Base-by-base conservation (phyloP, 2,113 vertebrate genomes). In the Eonycteris spelaea region DNA sequence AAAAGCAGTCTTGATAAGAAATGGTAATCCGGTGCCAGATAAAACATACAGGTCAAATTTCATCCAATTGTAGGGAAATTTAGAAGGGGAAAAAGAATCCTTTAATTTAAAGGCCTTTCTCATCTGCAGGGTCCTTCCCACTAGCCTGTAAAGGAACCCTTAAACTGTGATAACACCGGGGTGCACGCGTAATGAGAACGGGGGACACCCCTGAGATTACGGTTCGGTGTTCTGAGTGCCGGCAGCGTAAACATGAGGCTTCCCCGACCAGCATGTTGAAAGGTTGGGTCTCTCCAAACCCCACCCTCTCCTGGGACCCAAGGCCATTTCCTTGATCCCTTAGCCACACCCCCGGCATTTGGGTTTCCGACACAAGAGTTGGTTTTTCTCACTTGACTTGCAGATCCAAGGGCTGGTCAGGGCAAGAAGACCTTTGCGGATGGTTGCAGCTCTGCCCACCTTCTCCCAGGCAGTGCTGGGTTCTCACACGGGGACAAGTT, bases 1-100 rank as follows among this genome's bases (percentile, higher is more conserved):
- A 97, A 94, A 77, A 97, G 96, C 77, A 67, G 94, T 95, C 95
- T 98, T 95, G 87, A 95, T 98, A 82, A 13, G 85, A 98, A 97
- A 91, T 91, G 43, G 97, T 82, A 97, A 98, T 95, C 86, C 59
- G 38, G 16, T 96, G 94, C 93, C 93, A 97, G 96, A 96, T 90
- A 91, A 91, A 96, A 95, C 85, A 82, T 80, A 79, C 85, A 51
- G 95, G 96, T 96, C 90, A 88, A 33, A 26, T 65, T 70, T 96
- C 97, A 97, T 97, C 96, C n/a, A 57, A 55, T 68, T 95, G 92
- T 43, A 43, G 92, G 77, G 61, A n/a, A 93, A 83, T 91, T 80
- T 67, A 63, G 71, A 63, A 13, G 15, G 14, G 19, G 9, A 59
- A 55, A 6, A 97, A 9, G 70, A 88, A 61, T 71, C 71, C 95